A percentile compares a stretch with the other conserved stretches of the same genome.
phyloP scores from a whole-genome alignment of 2,888 invertebrate genomes.

The Chaetoderma sp. region DNA sequence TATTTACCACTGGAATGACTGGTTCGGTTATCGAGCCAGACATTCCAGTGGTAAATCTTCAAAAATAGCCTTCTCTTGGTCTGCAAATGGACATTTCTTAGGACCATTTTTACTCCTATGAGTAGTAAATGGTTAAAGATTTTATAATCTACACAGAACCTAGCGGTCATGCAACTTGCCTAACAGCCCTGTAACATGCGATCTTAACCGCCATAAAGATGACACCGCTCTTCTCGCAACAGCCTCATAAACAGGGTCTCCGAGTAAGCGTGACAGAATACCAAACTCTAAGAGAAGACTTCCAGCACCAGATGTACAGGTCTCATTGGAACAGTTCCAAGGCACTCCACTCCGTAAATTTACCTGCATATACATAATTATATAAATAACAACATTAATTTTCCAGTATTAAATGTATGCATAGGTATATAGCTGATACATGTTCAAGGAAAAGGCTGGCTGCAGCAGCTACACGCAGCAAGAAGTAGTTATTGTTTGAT shows the following conservation, averaged over 20 bases:
- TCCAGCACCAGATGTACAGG: constrained; percentile 77
- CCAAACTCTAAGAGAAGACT: constrained; percentile 76
- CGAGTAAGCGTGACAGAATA: constrained; percentile 74
- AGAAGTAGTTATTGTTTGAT: too few species aligned
- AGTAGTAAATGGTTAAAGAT: too few species aligned
- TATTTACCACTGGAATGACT: too few species aligned
- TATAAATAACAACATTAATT: background rate
- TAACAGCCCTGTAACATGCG: constrained; percentile 74
- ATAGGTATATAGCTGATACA: background rate
- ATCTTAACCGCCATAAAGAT: constrained; percentile 73
- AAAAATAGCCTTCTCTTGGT: too few species aligned
- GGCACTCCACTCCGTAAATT: constrained; percentile 73
- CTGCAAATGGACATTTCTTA: too few species aligned
- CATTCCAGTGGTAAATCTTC: too few species aligned
- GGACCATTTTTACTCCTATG: too few species aligned
- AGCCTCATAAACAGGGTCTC: constrained; percentile 75
- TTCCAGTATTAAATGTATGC: background rate
- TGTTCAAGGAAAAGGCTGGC: background rate
- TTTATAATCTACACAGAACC: too few species aligned
- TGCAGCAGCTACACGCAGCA: too few species aligned
- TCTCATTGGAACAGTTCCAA: constrained; percentile 72
- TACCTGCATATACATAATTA: constrained; percentile 72
- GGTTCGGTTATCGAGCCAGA: too few species aligned
- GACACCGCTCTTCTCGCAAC: constrained; percentile 73
- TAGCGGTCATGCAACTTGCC: constrained; percentile 75